A percentile compares a stretch with the other conserved stretches of the same genome.
Evolutionary conservation across 2,888 invertebrate species (phyloP).

Genomic region (Cantharis rufa): DNA sequence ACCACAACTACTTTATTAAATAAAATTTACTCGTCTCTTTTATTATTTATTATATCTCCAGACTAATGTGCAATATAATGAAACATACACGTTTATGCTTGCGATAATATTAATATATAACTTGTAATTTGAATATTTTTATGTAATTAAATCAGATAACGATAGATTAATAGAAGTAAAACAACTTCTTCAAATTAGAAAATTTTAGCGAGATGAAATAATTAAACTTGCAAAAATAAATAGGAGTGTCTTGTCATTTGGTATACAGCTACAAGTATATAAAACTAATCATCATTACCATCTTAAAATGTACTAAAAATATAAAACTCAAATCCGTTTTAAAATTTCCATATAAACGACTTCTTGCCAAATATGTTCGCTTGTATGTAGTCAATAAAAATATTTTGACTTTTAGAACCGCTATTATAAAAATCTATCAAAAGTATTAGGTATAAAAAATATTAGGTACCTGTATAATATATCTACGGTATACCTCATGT

Average conservation of each 20-base stretch:
- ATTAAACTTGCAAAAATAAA: constrained; percentile 4
- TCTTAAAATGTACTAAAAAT: constrained; percentile 22
- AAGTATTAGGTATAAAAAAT: constrained; percentile 25
- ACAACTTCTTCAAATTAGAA: background rate
- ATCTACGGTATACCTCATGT: background rate
- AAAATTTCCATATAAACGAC: constrained; percentile 35
- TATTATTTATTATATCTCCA: background rate
- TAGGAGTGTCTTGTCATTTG: constrained; percentile 10
- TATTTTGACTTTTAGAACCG: constrained; percentile 33
- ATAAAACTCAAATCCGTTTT: constrained; percentile 22
- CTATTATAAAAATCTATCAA: constrained; percentile 33
- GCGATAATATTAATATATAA: background rate
- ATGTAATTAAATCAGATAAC: background rate
- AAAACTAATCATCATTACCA: constrained; percentile 10
- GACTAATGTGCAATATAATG: background rate
- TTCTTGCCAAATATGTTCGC: constrained; percentile 35
- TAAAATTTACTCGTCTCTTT: background rate
- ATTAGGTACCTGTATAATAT: background rate
- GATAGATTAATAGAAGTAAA: background rate
- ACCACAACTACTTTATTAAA: background rate
- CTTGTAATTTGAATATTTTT: background rate
- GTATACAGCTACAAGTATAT: constrained; percentile 1
- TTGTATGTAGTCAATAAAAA: constrained; percentile 31
- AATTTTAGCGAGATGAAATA: background rate
- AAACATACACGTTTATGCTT: background rate